A percentile compares a stretch with the other conserved stretches of the same genome.
These are phyloP conservation scores for Protosalanx chinensis DNA, from an alignment of 2,797 vertebrate species.

Conservation along the genomic window DNA sequence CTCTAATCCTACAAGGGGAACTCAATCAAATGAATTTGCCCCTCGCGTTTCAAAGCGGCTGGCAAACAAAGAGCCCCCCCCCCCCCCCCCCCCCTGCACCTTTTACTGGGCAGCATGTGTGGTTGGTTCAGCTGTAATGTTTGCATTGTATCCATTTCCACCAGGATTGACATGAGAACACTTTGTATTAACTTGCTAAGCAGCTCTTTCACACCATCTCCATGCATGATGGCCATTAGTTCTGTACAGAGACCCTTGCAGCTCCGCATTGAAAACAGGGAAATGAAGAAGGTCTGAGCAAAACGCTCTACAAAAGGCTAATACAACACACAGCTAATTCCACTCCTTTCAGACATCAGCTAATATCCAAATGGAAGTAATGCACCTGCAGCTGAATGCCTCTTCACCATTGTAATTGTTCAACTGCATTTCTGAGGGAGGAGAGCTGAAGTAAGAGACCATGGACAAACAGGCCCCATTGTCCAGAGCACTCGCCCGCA, in stretches of 20 bases:
- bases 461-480: conserved; percentile 90
- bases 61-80: conserved; percentile 82
- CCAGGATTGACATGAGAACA: conserved; percentile 99
- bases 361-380: conserved; percentile 96
- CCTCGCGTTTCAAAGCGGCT: conserved; percentile 80
- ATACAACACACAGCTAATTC: conserved; percentile 98
- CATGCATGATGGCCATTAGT: conserved; percentile 98
- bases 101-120: conserved; percentile 96
- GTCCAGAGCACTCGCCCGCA: conserved; percentile 73
- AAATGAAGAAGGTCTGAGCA: conserved; percentile 99
- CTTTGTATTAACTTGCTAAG: conserved; percentile 97
- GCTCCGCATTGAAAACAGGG: conserved; percentile 98
- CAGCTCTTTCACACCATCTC: conserved; percentile 99
- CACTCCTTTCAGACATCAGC: conserved; percentile 92
- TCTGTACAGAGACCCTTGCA: conserved; percentile 95
- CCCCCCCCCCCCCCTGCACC: conserved; percentile 72
- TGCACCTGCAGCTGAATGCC: conserved; percentile 99
- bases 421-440: conserved; percentile 85
- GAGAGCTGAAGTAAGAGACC: conserved; percentile 78
- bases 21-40: conserved; percentile 99
- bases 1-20: conserved; percentile 97
- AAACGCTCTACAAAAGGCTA: conserved; percentile 99
- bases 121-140: conserved; percentile 99
- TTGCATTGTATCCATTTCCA: conserved; percentile 99
- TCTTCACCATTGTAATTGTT: conserved; percentile 89